A percentile compares a stretch with the other conserved stretches of the same genome.
phyloP scores from a whole-genome alignment of 2,113 vertebrate genomes.

The Ciconia boyciana region DNA sequence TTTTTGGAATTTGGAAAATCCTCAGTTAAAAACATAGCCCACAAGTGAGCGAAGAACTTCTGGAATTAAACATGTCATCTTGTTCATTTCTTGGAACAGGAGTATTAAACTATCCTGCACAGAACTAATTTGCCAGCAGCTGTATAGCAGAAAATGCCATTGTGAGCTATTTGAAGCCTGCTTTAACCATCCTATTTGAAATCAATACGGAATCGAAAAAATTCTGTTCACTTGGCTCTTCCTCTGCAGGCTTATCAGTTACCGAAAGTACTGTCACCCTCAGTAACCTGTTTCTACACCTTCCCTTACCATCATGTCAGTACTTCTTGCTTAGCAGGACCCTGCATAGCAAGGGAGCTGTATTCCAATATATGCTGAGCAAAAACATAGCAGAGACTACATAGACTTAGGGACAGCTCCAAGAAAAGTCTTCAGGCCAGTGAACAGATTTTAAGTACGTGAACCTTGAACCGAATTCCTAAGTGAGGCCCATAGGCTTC shows the following conservation, averaged over 20 bases:
- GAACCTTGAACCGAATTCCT: neutral
- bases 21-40: neutral
- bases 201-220: neutral
- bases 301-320: neutral
- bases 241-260: neutral
- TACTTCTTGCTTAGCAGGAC: neutral
- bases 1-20: neutral
- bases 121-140: neutral
- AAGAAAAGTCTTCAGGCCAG: neutral
- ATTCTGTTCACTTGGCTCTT: neutral
- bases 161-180: neutral
- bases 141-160: neutral
- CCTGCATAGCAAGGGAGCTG: neutral
- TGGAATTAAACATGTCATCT: neutral
- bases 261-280: neutral
- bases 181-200: neutral
- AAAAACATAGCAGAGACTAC: neutral
- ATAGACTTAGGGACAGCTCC: neutral
- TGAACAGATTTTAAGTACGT: neutral
- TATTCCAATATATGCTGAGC: neutral
- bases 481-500: neutral
- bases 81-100: neutral
- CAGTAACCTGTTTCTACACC: neutral
- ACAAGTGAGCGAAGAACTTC: neutral
- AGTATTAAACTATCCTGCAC: neutral